Base-by-base conservation (phyloP, 2,888 invertebrate species). In the Diaphora mendica region DNA sequence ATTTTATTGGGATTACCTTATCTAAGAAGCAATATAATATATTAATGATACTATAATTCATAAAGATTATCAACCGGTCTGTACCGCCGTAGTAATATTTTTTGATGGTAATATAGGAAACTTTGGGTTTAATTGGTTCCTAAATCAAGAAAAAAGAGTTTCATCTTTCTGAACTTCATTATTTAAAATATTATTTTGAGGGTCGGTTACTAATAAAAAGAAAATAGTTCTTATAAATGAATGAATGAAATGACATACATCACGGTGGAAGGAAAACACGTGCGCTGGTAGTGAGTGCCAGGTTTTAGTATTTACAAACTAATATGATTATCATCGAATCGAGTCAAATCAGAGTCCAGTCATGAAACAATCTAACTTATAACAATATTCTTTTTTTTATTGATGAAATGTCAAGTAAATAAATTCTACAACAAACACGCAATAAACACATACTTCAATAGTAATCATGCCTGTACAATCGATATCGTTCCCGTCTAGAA, bases 401-500 rank as follows among this genome's bases (percentile, higher is more conserved):
- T 35, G 35, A 35, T 35, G 35, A 35, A 5, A 23, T 62, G 30
- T 0, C 62, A 62, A 62, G 42, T 42, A 44, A 26, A 67, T 30
- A n/a, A 7, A 13, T 11, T 44, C 44, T 17, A 44, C 39, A 35
- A 39, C 35, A 39, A 23, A 39, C 33, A 7, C 11, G 48, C 67
- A 66, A 42, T 59, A 55, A 68, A 44, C 59, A 42, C 13, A 59
- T 72, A 67, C 59, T 72, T 67, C 65, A 71, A 71, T 59, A 30
- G 71, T 66, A 71, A 71, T 66, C 35, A 23, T 13, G 35, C 39
- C 66, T 66, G 35, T 70, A 72, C 65, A 78, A 83, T 74, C 75
- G 73, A 72, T 83, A 83, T 81, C 79, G 77, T 83, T 78, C 65
- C 48, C 76, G 59, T 77, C 68, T 59, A 55, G 66, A n/a, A 74